phyloP scores from a whole-genome alignment of 2,888 invertebrate species.

The Lasius fuliginosus region DNA sequence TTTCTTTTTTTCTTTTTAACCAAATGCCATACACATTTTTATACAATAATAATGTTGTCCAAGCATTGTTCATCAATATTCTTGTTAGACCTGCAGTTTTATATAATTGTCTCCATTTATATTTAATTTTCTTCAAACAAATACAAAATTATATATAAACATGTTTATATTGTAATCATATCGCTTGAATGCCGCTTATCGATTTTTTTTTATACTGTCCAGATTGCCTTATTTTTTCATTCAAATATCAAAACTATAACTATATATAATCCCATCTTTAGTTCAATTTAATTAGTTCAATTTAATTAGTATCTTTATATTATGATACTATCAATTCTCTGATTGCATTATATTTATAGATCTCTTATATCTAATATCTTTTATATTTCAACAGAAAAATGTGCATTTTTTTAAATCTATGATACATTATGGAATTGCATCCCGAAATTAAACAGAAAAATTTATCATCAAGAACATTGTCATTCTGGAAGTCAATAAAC shows the following conservation, averaged over 20 bases:
- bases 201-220: not conserved
- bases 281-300: no score
- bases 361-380: not conserved
- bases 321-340: not conserved
- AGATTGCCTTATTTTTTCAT: not conserved
- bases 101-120: not conserved
- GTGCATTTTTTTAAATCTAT: not conserved
- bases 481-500: slow-evolving; percentile 58
- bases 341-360: not conserved
- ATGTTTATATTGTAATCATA: not conserved
- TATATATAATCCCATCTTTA: no score
- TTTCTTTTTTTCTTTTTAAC: not conserved
- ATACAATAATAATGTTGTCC: not conserved
- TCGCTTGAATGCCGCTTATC: not conserved
- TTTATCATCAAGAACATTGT: not conserved
- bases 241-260: not conserved
- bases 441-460: not conserved
- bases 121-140: not conserved
- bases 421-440: not conserved
- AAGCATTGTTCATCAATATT: not conserved
- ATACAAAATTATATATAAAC: not conserved
- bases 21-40: not conserved
- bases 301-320: no score
- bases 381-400: not conserved
- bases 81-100: not conserved